Conservation (phyloP, 2,113 vertebrate species). For the human region GRCh38 chr11:69896501-69897000, state of each 20-base stretch:
- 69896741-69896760: not conserved
- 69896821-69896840: not conserved
- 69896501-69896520: not conserved
- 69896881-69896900: not conserved
- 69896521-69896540: not conserved
- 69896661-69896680: not conserved
- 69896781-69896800: not conserved
- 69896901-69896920: not conserved
- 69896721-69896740: not conserved
- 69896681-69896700: not conserved
- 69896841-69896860: not conserved
- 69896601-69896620: not conserved
- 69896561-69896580: not conserved
- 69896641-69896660: not conserved
- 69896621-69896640: not conserved
- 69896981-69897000: rapidly evolving
- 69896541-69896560: not conserved
- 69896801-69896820: not conserved
- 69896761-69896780: not conserved
- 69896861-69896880: not conserved
- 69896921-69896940: not conserved
- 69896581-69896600: not conserved
- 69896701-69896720: too few relatives aligned
- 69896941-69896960: not conserved
- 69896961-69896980: not conserved